phyloP scores from a whole-genome alignment of 1,140 invertebrate genomes.

The Frieseomelitta varia region DNA sequence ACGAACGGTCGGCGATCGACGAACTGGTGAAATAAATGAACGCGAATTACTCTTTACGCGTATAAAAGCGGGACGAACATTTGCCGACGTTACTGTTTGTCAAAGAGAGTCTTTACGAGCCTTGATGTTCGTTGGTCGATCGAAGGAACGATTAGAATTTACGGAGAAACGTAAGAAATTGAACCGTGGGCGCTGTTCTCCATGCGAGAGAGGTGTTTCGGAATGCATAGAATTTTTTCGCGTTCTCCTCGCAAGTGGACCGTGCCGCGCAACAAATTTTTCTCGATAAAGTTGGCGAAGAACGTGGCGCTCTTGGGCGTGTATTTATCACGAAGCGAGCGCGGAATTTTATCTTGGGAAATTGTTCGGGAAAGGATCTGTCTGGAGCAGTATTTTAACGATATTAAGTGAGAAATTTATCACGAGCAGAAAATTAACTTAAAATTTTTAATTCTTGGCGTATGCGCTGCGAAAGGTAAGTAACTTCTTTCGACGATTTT shows the following conservation, averaged over 20 bases:
- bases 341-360: no score
- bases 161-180: no score
- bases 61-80: conserved; percentile 30
- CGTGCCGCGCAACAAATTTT: background rate
- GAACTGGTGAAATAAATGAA: conserved; percentile 38
- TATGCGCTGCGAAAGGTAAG: no score
- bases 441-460: no score
- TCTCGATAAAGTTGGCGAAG: background rate
- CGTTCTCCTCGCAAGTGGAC: no score
- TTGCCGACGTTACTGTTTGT: background rate
- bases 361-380: no score
- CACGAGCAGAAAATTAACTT: no score
- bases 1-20: conserved; percentile 32
- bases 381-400: no score
- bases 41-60: conserved; percentile 1
- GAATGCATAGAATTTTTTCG: conserved; percentile 34
- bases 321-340: no score
- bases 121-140: background rate
- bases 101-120: background rate
- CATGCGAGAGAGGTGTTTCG: background rate
- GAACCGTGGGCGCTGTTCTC: background rate
- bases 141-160: background rate
- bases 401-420: no score
- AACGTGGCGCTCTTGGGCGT: no score
- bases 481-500: no score